Evolutionary conservation across 2,113 vertebrate species (phyloP).

Genomic region (Tichodroma muraria): DNA sequence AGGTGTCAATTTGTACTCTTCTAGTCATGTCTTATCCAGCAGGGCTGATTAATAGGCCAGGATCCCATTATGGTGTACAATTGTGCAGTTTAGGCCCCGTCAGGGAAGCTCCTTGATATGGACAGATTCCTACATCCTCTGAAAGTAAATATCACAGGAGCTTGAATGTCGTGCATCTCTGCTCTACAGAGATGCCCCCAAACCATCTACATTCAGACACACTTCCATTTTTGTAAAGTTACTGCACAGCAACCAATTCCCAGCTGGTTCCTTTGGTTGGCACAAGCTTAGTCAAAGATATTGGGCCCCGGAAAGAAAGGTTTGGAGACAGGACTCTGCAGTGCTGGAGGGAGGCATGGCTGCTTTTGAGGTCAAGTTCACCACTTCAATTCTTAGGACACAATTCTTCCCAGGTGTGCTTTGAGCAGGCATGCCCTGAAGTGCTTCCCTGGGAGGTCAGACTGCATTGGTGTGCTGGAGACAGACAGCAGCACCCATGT

Average conservation of each 20-base stretch:
- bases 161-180: background rate
- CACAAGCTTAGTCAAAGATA: background rate
- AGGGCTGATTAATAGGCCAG: background rate
- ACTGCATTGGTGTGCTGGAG: background rate
- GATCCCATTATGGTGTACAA: background rate
- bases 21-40: background rate
- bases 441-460: background rate
- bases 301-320: background rate
- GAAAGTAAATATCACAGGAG: background rate
- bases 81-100: background rate
- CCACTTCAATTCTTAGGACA: background rate
- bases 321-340: background rate
- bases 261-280: background rate
- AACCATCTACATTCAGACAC: background rate
- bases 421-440: background rate
- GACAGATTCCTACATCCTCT: background rate
- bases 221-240: background rate
- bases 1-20: background rate
- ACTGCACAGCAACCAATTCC: background rate
- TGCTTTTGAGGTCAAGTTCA: background rate
- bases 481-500: background rate
- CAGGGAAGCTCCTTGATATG: background rate
- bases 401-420: fast-evolving
- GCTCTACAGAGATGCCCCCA: background rate
- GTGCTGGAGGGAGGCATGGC: background rate